Evolutionary conservation across 2,113 vertebrate genomes (phyloP).

Genomic region (Clarias macrocephalus): DNA sequence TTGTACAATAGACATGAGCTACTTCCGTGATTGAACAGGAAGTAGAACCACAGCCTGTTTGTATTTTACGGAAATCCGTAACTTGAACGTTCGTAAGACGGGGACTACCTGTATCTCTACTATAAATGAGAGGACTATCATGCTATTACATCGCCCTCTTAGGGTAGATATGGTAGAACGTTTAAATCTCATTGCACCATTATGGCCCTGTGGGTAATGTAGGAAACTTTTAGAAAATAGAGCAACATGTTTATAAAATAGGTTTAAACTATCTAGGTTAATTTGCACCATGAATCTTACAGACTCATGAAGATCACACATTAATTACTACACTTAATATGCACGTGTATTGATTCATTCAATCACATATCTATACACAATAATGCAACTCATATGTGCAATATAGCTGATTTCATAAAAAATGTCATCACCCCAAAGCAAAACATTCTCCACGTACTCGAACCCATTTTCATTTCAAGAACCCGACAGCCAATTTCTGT

Average conservation of each 20-base stretch:
- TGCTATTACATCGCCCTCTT: background rate
- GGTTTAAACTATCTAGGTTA: background rate
- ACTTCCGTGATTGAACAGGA: too few species aligned
- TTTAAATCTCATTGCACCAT: background rate
- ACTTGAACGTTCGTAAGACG: too few species aligned
- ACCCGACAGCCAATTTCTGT: conserved; percentile 30
- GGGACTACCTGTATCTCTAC: too few species aligned
- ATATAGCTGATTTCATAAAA: background rate
- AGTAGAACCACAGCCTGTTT: too few species aligned
- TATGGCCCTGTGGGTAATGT: background rate
- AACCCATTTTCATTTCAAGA: conserved; percentile 31
- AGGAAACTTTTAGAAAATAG: background rate
- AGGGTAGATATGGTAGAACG: background rate
- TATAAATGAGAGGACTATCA: background rate
- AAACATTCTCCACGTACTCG: background rate
- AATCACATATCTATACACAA: background rate
- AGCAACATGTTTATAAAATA: background rate
- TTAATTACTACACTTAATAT: background rate
- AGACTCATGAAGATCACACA: background rate
- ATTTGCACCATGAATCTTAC: background rate
- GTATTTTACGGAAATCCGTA: too few species aligned
- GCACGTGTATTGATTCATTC: background rate
- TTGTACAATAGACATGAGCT: too few species aligned
- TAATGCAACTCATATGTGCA: background rate
- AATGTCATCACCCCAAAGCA: background rate